phyloP scores from a whole-genome alignment of 2,797 vertebrate species.

The Emydoidea blandingii region DNA sequence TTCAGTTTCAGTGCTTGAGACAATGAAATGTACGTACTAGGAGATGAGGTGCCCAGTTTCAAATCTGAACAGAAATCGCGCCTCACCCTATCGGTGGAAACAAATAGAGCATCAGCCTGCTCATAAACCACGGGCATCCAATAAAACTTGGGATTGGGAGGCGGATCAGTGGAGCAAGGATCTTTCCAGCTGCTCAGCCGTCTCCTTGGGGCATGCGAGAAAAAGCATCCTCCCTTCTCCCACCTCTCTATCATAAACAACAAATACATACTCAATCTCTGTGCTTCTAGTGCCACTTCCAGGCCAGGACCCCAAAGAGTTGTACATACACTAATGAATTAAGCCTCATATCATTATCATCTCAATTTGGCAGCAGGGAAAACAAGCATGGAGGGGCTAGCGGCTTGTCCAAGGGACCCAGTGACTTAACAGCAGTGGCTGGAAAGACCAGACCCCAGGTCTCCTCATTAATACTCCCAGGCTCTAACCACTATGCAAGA shows the following conservation, averaged over 20 bases:
- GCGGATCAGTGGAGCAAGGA: not conserved
- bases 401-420: not conserved
- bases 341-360: not conserved
- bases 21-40: not conserved
- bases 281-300: not conserved
- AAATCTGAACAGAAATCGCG: not conserved
- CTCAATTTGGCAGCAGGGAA: not conserved
- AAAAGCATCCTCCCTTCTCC: not conserved
- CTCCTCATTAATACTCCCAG: not conserved
- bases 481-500: rapidly evolving
- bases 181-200: not conserved
- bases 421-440: not conserved
- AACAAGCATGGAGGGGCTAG: not conserved
- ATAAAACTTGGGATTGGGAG: not conserved
- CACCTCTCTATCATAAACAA: not conserved
- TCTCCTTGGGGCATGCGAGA: rapidly evolving
- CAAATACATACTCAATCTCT: not conserved
- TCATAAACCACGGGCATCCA: not conserved
- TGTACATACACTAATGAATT: not conserved
- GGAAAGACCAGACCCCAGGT: not conserved
- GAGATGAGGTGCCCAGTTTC: not conserved
- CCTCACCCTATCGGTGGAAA: not conserved
- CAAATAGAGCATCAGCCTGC: not conserved
- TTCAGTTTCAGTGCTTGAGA: not conserved
- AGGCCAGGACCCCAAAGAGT: not conserved